Evolutionary conservation across 2,797 vertebrate genomes (phyloP), one percentile per base, ranked within the genome.

Genomic region (Scomberomorus guttatus): DNA sequence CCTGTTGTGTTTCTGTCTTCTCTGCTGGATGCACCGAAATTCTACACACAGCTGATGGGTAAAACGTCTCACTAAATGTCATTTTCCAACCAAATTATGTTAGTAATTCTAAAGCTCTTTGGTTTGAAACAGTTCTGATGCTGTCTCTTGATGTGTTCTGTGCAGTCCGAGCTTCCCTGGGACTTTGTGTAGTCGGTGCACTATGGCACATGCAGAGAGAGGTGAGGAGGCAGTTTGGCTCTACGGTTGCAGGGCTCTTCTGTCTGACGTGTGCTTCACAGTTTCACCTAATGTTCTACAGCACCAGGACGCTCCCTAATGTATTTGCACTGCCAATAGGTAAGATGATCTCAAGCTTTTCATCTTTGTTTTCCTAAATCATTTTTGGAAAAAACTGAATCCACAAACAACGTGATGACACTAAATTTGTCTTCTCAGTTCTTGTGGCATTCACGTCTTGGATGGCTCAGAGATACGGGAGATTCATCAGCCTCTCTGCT

Each of bases 281-380:
- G 92, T 99, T 99, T 90, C 98, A 99, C 80, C 92, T 99, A 13
- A 98, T 99, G 98, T 99, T 99, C 92, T 99, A 99, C 93, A 97
- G 97, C 92, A 97, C 97, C 0, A 95, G 98, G 84, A 97, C 97
- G 0, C 97, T 99, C 4, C 98, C 98, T 29, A 99, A 99, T 55
- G 91, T 97, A 27, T 96, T 99, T 79, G 98, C 97, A 0, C 92
- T 99, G 71, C 97, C 97, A 2, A 34, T 98, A 85, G 98, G 98
- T 99, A 93, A 56, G 94, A 51, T 9, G 5, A 9, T 22, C 20
- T 64, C 10, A 6, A 54, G 6, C 5, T 15, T 25, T 37, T 24
- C 17, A 10, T 25, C n/a, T 17, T 63, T 4, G 2, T 51, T 54
- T 48, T 52, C 9, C 1, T 64, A 13, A 17, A 22, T 15, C 17